Base-by-base conservation (phyloP, 2,797 vertebrate species). In the Enteromius paludinosus region DNA sequence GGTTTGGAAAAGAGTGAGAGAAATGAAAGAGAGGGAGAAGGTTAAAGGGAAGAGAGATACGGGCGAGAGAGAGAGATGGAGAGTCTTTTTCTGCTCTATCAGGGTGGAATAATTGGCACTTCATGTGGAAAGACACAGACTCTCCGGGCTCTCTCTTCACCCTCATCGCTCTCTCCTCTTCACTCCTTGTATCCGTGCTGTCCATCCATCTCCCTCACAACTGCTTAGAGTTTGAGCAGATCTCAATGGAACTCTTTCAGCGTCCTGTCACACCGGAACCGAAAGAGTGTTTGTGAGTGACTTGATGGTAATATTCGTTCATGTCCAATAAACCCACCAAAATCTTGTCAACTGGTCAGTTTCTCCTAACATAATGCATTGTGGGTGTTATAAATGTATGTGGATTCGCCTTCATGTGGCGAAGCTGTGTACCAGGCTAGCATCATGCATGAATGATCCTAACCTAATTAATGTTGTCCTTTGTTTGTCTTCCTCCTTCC, bases 381-480 rank as follows among this genome's bases (percentile, higher is more conserved):
- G 38, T 25, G 11, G 28, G 17, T 68, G 47, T 65, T 74, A 23
- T n/a, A 14, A 66, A 74, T 30, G n/a, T 47, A 38, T 6, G 59
- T 86, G 56, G 89, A 79, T 87, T 87, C 84, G 77, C 88, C 86
- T 74, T 85, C 88, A 88, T 88, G 88, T 89, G 88, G 17, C 59
- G 20, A 79, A 49, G 25, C 87, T 88, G 35, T 84, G 79, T 85
- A 88, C 62, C 38, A 65, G 91, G 88, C 86, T 86, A 84, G 76
- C 87, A 87, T 90, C 91, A 74, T 89, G 90, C 92, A 90, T 91
- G 90, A 52, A 87, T 86, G 88, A 88, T 87, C 87, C 92, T 93
- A 91, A 90, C 91, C 90, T 92, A 84, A 93, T 89, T 94, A 94
- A 94, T 84, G 30, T 85, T 93, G 83, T 93, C 94, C 94, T 95